phyloP scores from a whole-genome alignment of 1,140 invertebrate species.

The Pseudomyrmex gracilis region DNA sequence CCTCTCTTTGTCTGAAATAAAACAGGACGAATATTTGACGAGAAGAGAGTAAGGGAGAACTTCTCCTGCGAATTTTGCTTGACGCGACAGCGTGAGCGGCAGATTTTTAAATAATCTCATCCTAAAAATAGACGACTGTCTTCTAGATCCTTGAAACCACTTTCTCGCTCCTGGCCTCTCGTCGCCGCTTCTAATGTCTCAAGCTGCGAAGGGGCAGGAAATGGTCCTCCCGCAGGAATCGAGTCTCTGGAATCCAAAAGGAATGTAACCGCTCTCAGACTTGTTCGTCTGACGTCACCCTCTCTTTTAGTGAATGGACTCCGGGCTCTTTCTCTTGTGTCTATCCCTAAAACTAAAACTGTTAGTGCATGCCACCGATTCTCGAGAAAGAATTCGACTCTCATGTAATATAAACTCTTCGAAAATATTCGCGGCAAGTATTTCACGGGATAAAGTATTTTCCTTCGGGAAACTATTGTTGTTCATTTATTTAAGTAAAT shows the following conservation, averaged over 20 bases:
- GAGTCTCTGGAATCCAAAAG: constrained; percentile 71
- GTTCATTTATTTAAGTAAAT: not conserved
- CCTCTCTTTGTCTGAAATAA: no score
- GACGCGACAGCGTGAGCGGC: not conserved
- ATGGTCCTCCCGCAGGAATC: constrained; percentile 72
- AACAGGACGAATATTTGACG: constrained; percentile 46
- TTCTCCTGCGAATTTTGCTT: constrained; percentile 4
- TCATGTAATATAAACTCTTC: not conserved
- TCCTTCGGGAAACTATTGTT: not conserved
- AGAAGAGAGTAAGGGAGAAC: constrained; percentile 14
- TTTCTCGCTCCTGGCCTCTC: constrained; percentile 42
- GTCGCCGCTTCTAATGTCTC: constrained; percentile 45
- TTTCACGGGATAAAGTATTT: no score
- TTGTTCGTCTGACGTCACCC: constrained; percentile 74
- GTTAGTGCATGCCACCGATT: constrained; percentile 40
- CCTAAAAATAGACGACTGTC: constrained; percentile 69
- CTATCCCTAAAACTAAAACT: constrained; percentile 40
- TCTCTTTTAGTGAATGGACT: constrained; percentile 75
- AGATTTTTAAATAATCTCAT: constrained; percentile 61
- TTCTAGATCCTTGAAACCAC: constrained; percentile 49
- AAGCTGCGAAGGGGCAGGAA: constrained; percentile 71
- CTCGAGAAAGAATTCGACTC: not conserved
- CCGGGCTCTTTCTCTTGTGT: constrained; percentile 13
- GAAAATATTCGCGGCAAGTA: no score
- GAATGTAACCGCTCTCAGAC: constrained; percentile 74